These are phyloP conservation scores for Vanessa tameamea DNA, from an alignment of 1,140 invertebrate genomes.

Conservation along the genomic window DNA sequence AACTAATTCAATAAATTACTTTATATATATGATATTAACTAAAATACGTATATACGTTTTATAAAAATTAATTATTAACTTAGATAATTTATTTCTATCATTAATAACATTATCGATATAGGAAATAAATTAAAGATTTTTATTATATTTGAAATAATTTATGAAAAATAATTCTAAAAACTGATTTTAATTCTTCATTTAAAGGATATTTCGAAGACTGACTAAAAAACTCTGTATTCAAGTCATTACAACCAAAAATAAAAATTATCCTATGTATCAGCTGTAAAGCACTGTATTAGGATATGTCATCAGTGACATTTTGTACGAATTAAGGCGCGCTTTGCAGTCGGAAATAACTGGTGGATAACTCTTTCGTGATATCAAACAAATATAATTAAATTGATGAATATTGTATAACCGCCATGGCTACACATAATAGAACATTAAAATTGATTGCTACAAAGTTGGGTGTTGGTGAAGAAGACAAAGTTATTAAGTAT, in stretches of 20 bases:
- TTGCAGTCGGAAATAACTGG: too few relatives aligned
- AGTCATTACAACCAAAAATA: constrained; percentile 1
- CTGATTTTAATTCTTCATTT: not conserved
- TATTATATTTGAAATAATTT: too few relatives aligned
- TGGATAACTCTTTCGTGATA: not conserved
- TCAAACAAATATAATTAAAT: not conserved
- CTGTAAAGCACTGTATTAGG: not conserved
- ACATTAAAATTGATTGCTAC: constrained; percentile 59
- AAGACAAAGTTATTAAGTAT: constrained; percentile 69
- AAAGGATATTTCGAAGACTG: not conserved
- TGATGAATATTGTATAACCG: constrained; percentile 11
- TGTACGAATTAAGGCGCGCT: constrained; percentile 3
- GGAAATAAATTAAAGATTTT: too few relatives aligned
- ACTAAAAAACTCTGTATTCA: not conserved
- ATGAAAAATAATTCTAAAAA: not conserved
- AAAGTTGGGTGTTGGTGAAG: constrained; percentile 60
- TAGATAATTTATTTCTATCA: too few relatives aligned
- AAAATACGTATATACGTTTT: too few relatives aligned
- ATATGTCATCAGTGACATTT: constrained; percentile 1
- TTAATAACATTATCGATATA: too few relatives aligned
- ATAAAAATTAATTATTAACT: too few relatives aligned
- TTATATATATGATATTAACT: too few relatives aligned
- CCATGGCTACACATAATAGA: constrained; percentile 57
- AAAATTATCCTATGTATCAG: not conserved
- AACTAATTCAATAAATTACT: too few relatives aligned